Conservation (phyloP, 2,113 vertebrate genomes). For the Myrmecobius fasciatus region DNA sequence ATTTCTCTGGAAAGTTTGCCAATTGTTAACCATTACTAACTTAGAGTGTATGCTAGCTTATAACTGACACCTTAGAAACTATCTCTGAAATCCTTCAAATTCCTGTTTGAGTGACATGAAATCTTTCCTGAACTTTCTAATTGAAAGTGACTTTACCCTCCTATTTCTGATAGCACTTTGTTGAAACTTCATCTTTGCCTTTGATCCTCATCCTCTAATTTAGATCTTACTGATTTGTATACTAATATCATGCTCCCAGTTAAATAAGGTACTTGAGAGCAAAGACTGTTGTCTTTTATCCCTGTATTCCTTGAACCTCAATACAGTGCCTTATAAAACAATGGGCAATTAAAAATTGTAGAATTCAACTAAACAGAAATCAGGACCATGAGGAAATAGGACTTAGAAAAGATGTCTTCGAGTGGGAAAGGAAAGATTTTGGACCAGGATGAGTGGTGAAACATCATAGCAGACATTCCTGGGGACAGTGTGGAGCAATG, state of each 20-base stretch:
- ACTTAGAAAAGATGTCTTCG: neutral
- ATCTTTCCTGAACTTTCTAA: neutral
- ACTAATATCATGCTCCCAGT: neutral
- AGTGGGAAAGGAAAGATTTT: neutral
- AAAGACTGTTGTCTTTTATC: neutral
- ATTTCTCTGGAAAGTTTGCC: neutral
- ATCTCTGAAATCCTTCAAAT: neutral
- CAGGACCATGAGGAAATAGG: neutral
- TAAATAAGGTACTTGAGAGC: neutral
- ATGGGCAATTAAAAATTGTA: neutral
- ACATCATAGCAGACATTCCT: neutral
- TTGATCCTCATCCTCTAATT: neutral
- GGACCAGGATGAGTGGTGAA: neutral
- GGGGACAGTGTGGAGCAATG: neutral
- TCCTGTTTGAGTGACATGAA: neutral
- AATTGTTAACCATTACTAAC: neutral
- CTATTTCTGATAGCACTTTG: neutral
- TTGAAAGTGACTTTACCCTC: neutral
- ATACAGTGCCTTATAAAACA: neutral
- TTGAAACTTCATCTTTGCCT: neutral
- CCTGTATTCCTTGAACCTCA: neutral
- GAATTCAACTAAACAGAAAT: neutral
- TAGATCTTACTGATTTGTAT: neutral
- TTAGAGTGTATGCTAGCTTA: neutral
- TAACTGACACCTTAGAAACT: neutral